phyloP scores from a whole-genome alignment of 2,888 invertebrate genomes.

The Hypselothyrea guttata region DNA sequence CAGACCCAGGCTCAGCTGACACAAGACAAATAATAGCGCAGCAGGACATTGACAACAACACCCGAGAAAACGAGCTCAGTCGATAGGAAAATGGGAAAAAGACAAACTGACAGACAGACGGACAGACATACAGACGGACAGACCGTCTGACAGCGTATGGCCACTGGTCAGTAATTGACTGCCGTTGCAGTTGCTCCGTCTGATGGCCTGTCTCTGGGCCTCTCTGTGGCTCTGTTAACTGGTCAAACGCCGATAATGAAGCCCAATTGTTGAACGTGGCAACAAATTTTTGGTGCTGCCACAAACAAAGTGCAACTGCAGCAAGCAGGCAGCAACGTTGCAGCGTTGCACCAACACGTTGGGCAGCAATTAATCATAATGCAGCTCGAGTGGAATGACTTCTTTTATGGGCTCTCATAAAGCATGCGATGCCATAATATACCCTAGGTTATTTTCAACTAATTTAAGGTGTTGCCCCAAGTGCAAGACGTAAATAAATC shows the following conservation, averaged over 20 bases:
- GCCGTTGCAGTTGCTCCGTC: conserved; percentile 37
- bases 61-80: conserved; percentile 53
- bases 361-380: conserved; percentile 70
- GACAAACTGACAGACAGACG: conserved; percentile 12
- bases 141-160: conserved; percentile 44
- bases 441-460: conserved; percentile 49
- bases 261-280: conserved; percentile 70
- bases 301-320: conserved; percentile 61
- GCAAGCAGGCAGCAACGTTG: conserved; percentile 3
- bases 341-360: conserved; percentile 18
- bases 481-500: conserved; percentile 66
- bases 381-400: conserved; percentile 38
- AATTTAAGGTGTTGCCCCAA: conserved; percentile 75
- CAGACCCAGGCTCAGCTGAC: conserved; percentile 53
- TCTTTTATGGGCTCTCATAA: conserved; percentile 52
- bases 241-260: conserved; percentile 75
- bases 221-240: conserved; percentile 36
- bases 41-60: conserved; percentile 81
- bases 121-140: conserved; percentile 23
- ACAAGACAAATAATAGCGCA: conserved; percentile 80
- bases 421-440: conserved; percentile 23
- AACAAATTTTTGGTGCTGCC: conserved; percentile 55
- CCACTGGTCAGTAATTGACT: conserved; percentile 66
- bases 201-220: too few relatives aligned
- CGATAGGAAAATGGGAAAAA: conserved; percentile 20